Evolutionary conservation across 2,888 invertebrate species (phyloP).

Genomic region (Branchipolynoe longqiensis): DNA sequence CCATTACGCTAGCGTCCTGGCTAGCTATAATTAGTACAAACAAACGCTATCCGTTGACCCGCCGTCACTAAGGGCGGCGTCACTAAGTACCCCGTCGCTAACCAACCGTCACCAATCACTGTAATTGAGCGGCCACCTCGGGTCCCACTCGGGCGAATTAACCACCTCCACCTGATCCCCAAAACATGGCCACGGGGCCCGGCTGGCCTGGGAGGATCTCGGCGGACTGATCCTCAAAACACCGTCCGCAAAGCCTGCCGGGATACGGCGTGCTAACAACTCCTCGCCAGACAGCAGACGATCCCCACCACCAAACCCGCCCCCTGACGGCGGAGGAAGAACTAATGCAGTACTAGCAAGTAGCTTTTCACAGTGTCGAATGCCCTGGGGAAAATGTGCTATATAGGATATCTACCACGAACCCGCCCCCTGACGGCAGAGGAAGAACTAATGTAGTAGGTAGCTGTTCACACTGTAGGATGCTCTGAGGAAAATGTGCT

Average conservation of each 20-base stretch:
- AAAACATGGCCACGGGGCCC: background rate
- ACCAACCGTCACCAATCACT: background rate
- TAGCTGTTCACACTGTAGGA: too few species aligned
- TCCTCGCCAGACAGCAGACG: background rate
- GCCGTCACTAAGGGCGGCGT: background rate
- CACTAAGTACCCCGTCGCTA: background rate
- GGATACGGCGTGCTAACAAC: background rate
- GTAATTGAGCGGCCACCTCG: conserved; percentile 1
- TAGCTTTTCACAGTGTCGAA: too few species aligned
- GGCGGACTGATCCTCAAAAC: background rate
- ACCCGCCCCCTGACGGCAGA: too few species aligned
- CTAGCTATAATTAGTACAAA: background rate
- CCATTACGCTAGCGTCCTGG: background rate
- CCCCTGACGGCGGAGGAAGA: too few species aligned
- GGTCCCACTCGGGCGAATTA: background rate
- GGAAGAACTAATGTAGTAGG: too few species aligned
- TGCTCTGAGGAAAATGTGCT: too few species aligned
- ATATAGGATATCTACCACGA: too few species aligned
- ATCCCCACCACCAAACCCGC: too few species aligned
- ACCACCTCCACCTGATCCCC: conserved; percentile 15
- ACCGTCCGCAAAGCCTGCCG: background rate
- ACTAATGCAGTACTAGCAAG: too few species aligned
- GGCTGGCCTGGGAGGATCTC: background rate
- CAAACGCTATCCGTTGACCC: background rate
- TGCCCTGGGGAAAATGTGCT: too few species aligned